phyloP scores from a whole-genome alignment of 2,797 vertebrate species.

The Melanotaenia trifasciata region DNA sequence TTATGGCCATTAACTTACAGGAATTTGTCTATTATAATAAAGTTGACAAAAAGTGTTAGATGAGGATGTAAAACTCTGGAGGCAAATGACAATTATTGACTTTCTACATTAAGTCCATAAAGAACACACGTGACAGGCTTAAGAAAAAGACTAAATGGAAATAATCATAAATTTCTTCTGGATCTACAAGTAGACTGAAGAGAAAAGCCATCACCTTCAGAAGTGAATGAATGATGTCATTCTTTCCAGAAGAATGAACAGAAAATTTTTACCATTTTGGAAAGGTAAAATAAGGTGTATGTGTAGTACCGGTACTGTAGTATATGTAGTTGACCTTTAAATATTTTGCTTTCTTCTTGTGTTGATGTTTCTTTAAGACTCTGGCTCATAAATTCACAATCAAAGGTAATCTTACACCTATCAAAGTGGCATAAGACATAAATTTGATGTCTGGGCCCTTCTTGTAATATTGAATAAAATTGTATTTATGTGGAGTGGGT shows the following conservation, averaged over 20 bases:
- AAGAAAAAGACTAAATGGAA: not conserved
- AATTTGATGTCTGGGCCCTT: slow-evolving; percentile 5
- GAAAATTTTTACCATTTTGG: not conserved
- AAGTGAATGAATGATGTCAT: not conserved
- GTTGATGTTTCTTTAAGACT: not conserved
- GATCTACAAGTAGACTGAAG: not conserved
- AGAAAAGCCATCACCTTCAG: not conserved
- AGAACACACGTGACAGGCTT: not conserved
- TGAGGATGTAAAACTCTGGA: not conserved
- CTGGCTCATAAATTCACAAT: too few relatives aligned
- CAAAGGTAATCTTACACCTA: not conserved
- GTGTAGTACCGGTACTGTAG: too few relatives aligned
- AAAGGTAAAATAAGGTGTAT: not conserved
- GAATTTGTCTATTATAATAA: not conserved
- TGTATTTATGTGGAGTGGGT: slow-evolving; percentile 23
- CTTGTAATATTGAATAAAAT: slow-evolving; percentile 23
- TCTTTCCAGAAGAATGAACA: not conserved
- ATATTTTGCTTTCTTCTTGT: not conserved
- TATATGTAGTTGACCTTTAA: not conserved
- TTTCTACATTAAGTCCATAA: not conserved
- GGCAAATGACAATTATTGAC: not conserved
- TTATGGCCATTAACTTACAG: not conserved
- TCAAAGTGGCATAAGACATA: not conserved
- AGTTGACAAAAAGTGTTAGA: not conserved
- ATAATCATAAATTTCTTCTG: not conserved